Conservation (phyloP, 2,113 vertebrate species). For the Osmerus mordax region DNA sequence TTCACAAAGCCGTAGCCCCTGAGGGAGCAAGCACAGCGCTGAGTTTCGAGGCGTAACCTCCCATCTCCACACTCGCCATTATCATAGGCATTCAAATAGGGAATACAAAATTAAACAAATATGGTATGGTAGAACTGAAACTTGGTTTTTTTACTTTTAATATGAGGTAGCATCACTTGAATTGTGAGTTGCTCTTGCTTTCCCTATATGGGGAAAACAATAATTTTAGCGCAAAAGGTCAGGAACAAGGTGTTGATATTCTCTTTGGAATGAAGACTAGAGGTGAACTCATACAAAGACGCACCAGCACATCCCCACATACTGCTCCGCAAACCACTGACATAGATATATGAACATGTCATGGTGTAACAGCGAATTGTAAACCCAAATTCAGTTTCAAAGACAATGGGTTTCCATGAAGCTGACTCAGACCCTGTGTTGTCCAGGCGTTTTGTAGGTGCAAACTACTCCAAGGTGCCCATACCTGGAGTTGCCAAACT, state of each 20-base stretch:
- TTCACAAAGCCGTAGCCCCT: conserved; percentile 91
- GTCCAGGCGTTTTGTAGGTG: no score
- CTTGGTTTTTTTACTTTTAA: conserved; percentile 83
- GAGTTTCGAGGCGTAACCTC: neutral
- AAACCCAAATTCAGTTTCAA: no score
- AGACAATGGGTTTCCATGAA: no score
- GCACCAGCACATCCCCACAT: neutral
- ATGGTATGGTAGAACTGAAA: conserved; percentile 80
- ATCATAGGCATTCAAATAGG: conserved; percentile 64
- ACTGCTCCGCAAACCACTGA: conserved; percentile 25
- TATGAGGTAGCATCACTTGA: conserved; percentile 84
- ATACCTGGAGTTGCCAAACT: conserved; percentile 87
- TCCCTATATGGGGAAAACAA: conserved; percentile 84
- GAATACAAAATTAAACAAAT: conserved; percentile 68
- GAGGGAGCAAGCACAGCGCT: conserved; percentile 58
- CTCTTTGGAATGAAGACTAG: conserved; percentile 48
- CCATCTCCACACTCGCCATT: conserved; percentile 21
- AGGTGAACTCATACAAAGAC: conserved; percentile 31
- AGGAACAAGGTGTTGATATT: conserved; percentile 62
- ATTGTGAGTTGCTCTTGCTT: conserved; percentile 83
- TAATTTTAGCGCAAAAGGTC: conserved; percentile 76
- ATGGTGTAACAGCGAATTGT: neutral
- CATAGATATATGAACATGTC: neutral
- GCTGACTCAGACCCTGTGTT: no score
- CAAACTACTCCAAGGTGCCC: neutral